Conservation (phyloP, 2,888 invertebrate species). For the Microctonus hyperodae region DNA sequence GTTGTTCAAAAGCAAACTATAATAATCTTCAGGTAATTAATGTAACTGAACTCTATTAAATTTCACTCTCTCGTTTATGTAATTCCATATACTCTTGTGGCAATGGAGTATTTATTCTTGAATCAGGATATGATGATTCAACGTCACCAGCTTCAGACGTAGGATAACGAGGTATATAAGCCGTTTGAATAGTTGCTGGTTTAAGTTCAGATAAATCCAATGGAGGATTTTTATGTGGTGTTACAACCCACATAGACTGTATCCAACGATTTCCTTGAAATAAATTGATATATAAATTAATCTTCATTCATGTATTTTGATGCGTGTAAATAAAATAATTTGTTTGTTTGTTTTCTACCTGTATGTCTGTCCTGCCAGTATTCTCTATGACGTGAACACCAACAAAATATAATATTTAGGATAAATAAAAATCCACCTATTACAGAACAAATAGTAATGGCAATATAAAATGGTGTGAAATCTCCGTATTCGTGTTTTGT, state of each 20-base stretch:
- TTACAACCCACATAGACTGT: slow-evolving; percentile 82
- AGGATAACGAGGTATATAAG: slow-evolving; percentile 62
- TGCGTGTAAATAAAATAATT: slow-evolving; percentile 12
- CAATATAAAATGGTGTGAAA: slow-evolving; percentile 86
- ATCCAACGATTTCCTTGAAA: slow-evolving; percentile 79
- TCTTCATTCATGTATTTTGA: background rate
- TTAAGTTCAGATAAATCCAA: slow-evolving; percentile 80
- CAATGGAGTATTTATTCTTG: slow-evolving; percentile 43
- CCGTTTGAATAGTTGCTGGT: slow-evolving; percentile 46
- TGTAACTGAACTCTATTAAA: slow-evolving; percentile 64
- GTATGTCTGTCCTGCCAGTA: slow-evolving; percentile 70
- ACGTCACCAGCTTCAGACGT: slow-evolving; percentile 45
- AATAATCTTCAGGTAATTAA: background rate
- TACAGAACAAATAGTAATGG: slow-evolving; percentile 79
- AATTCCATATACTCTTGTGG: slow-evolving; percentile 69
- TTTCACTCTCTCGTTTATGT: slow-evolving; percentile 83
- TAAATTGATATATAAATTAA: slow-evolving; percentile 12
- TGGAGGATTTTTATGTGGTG: slow-evolving; percentile 83
- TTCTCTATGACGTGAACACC: slow-evolving; percentile 78
- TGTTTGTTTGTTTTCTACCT: slow-evolving; percentile 22
- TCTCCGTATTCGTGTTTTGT: slow-evolving; percentile 72
- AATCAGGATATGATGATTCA: slow-evolving; percentile 57
- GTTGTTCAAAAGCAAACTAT: background rate
- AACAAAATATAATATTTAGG: slow-evolving; percentile 81
- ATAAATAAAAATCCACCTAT: slow-evolving; percentile 75